Base-by-base conservation (phyloP, 2,797 vertebrate genomes). In the Liasis olivaceus region DNA sequence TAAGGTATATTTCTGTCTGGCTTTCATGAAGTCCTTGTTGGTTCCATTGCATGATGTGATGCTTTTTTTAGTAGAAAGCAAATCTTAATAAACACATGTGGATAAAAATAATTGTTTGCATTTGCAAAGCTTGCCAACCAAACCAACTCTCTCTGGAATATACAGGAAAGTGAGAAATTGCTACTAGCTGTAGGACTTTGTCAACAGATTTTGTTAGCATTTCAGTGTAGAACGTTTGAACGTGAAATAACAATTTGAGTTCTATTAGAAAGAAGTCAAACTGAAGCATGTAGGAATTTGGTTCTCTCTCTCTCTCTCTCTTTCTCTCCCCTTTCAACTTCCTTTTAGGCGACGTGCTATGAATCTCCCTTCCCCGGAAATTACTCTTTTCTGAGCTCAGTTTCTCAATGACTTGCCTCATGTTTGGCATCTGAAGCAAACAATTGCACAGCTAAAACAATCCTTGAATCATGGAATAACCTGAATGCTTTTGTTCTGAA, bases 181-280 rank as follows among this genome's bases (percentile, higher is more conserved):
- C 51, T 42, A 0, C 0, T 0, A 12, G 62, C 59, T 85, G 47
- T 8, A 1, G n/a, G 58, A 31, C 22, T 26, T 0, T 20, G 11
- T 85, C 84, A 54, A 24, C 77, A 31, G n/a, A 47, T 89, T 69
- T 58, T 85, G 20, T 28, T 14, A 36, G 31, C 63, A 89, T 22
- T 26, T 28, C n/a, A 20, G 36, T 58, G 59, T 58, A 60, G 4
- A 6, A 5, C 62, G 62, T n/a, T 2, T 4, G 20, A 63, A 22
- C 42, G 54, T 90, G 88, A 22, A 42, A 6, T 36, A 14, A 14
- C 0, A n/a, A 24, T 28, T 14, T 28, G 26, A 36, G 22, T 85
- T 85, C 8, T 22, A 2, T 9, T 28, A 54, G 51, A 28, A 26
- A 77, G 64, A 15, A 56, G 14, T 22, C 13, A 77, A 89, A 12